Conservation (phyloP, 2,797 vertebrate genomes). For the Oreonectes daqikongensis region DNA sequence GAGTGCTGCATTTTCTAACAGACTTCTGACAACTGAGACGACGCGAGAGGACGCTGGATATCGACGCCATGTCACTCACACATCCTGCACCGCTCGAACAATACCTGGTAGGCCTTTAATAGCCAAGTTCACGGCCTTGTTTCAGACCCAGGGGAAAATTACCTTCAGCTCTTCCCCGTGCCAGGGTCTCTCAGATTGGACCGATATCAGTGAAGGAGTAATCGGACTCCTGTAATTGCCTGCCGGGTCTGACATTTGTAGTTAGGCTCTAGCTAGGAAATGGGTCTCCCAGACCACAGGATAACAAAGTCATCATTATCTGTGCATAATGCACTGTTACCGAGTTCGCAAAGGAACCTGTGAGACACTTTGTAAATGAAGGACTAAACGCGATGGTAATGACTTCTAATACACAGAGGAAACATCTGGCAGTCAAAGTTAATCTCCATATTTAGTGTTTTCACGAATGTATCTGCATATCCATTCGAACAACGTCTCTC, state of each 20-base stretch:
- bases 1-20: slow-evolving; percentile 42
- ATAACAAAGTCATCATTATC: slow-evolving; percentile 65
- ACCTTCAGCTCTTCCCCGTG: slow-evolving; percentile 56
- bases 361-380: slow-evolving; percentile 32
- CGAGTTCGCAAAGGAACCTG: slow-evolving; percentile 41
- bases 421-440: slow-evolving; percentile 57
- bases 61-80: slow-evolving; percentile 56
- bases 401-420: slow-evolving; percentile 51
- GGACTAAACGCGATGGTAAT: slow-evolving; percentile 52
- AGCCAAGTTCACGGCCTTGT: slow-evolving; percentile 56
- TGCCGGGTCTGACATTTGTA: slow-evolving; percentile 61
- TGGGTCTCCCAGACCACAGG: slow-evolving; percentile 56
- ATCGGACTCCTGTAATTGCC: slow-evolving; percentile 62
- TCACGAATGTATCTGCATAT: slow-evolving; percentile 57
- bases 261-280: slow-evolving; percentile 52
- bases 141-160: slow-evolving; percentile 54
- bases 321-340: slow-evolving; percentile 50
- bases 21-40: slow-evolving; percentile 45
- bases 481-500: slow-evolving; percentile 42
- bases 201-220: slow-evolving; percentile 56
- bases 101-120: slow-evolving; percentile 58
- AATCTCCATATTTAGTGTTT: slow-evolving; percentile 51
- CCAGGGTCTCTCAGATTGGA: slow-evolving; percentile 53
- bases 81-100: slow-evolving; percentile 39
- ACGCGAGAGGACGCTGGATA: slow-evolving; percentile 49